Base-by-base conservation (phyloP, 2,888 invertebrate genomes). In the Trichogramma evanescens region DNA sequence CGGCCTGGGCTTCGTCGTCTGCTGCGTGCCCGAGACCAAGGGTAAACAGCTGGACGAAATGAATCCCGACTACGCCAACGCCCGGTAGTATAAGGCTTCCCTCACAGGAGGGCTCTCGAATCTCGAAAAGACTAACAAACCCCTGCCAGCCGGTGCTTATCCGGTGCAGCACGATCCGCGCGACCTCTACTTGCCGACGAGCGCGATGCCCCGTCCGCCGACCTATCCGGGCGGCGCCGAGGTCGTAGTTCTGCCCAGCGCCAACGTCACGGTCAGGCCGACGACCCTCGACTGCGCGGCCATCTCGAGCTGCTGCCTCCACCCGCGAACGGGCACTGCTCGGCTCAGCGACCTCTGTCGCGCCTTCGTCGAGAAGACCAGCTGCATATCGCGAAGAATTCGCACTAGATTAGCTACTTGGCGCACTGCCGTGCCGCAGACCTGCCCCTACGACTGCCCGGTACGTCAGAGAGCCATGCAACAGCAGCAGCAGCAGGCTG, bases 41-140 rank as follows among this genome's bases (percentile, higher is more conserved):
- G 94, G 94, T 0, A 88, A 88, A 68, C 91, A 93, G 73, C 80
- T 95, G 69, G 92, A 92, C 74, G 93, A 94, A 78, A 93, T 94
- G 86, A 88, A 89, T 73, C 85, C 88, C 43, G 85, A 85, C 71
- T 84, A 84, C 69, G 83, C 84, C 5, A 74, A 76, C 53, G 72
- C 76, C 56, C 77, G 77, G 77, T 77, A 77, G 77, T 77, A 77
- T 76, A 77, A 76, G 77, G 77, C 77, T 72, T 75, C 77, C 69
- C 71, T 77, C 71, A 75, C 75, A 57, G 77, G 77, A 67, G 77
- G 77, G 68, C 66, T 77, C 59, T 72, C 73, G 57, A 76, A 76
- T 65, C 68, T 76, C 48, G 75, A 74, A 61, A 77, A 75, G 66
- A 68, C 74, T 9, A 73, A 71, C 65, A 77, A 77, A 64, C 72